A percentile compares a stretch with the other conserved stretches of the same genome.
Evolutionary conservation across 1,140 invertebrate species (phyloP).

Genomic region (Hyles vespertilio): DNA sequence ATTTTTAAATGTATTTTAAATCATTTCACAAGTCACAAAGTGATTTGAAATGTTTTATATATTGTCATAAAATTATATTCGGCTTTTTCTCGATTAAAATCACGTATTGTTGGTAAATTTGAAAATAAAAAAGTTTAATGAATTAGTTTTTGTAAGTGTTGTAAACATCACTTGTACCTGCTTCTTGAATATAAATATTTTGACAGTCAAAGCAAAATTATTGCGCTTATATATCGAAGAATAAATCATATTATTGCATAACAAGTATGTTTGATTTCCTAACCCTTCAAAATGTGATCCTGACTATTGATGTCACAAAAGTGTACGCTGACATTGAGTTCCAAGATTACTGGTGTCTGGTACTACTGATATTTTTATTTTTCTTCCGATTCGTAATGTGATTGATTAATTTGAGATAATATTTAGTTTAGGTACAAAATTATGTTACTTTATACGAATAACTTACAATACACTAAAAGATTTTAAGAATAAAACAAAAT

Average conservation of each 20-base stretch:
- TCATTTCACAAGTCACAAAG: constrained; percentile 23
- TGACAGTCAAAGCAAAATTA: constrained; percentile 74
- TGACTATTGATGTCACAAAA: too few relatives aligned
- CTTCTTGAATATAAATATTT: constrained; percentile 70
- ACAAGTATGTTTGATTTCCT: constrained; percentile 6
- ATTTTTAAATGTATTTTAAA: constrained; percentile 18
- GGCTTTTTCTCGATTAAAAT: too few relatives aligned
- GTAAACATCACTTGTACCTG: constrained; percentile 72
- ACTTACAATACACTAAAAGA: too few relatives aligned
- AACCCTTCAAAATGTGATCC: not conserved
- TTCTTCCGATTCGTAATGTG: too few relatives aligned
- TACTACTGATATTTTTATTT: too few relatives aligned
- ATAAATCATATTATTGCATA: constrained; percentile 68
- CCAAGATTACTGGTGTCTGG: too few relatives aligned
- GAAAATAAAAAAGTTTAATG: constrained; percentile 2
- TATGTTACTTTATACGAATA: too few relatives aligned
- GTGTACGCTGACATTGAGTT: too few relatives aligned
- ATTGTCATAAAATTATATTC: too few relatives aligned
- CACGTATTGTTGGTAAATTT: constrained; percentile 6
- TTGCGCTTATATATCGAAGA: constrained; percentile 71
- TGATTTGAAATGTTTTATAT: constrained; percentile 13
- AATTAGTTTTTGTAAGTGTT: constrained; percentile 47
- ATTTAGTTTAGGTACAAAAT: too few relatives aligned
- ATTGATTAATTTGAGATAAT: too few relatives aligned
- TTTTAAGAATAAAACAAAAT: constrained; percentile 2